Base-by-base conservation (phyloP, 2,113 vertebrate genomes). In the Leptodactylus fuscus region DNA sequence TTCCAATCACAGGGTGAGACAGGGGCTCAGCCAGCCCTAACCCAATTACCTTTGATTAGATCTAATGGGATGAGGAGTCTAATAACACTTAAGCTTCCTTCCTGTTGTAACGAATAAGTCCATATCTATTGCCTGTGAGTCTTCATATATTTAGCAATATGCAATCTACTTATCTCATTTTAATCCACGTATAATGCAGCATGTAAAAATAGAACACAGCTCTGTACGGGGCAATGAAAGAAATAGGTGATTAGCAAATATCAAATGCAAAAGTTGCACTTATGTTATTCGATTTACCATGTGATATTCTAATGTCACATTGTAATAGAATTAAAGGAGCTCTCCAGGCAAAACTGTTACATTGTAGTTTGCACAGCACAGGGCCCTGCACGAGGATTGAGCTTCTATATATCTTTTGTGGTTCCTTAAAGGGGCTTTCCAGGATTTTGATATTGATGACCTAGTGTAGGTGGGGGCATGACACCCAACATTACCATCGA, bases 31-130 rank as follows among this genome's bases (percentile, higher is more conserved):
- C 77, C 84, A 81, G 76, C 65, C 76, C 65, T 86, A 86, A 86
- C 84, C 77, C 70, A 86, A 86, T 86, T 86, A 86, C 84, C 84
- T 86, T 86, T 86, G 84, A 86, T 86, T 86, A 86, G 71, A 86
- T 86, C 84, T 86, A 86, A 86, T 86, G 84, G 84, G 84, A 86
- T 86, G 67, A 86, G 84, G 84, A 86, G 84, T 81, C 65, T 86
- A 86, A 86, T 86, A 86, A 86, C 84, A 86, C 84, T 86, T 86
- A 86, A 86, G 77, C 77, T 81, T 86, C 84, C 77, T 86, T 86
- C 84, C 84, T 86, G 84, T 81, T 86, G 48, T 73, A 70, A 70
- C 16, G 46, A 53, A 10, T 62, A 73, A 81, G 78, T 81, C 83
- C 83, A 80, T 85, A 71, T 85, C 84, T 73, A 73, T 81, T 86